Evolutionary conservation across 2,888 invertebrate genomes (phyloP), one percentile per base, ranked within the genome.

Genomic region (Arge pagana): DNA sequence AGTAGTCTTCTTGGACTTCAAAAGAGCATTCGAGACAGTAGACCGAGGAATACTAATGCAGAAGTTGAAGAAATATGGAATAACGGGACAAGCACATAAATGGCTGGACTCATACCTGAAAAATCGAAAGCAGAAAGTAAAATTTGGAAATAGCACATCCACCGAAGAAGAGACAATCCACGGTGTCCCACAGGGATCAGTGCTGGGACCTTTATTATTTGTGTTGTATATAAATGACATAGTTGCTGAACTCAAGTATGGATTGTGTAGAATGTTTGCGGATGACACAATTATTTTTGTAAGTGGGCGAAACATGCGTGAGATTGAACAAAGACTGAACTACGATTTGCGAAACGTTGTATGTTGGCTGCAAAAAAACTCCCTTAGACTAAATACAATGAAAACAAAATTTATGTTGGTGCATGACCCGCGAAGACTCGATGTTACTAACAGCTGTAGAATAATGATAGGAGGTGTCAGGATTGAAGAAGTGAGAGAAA

Each of bases 1-100:
- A n/a, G 49, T 48, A 10, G 31, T 50, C 18, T 54, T 57, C 11
- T 23, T 57, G 6, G 54, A 51, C 16, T 31, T 50, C 4, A 19
- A 42, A 37, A 19, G 48, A 10, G 48, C 37, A 2, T 48, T 48
- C 16, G 48, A 48, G 36, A 36, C 48, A 7, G 16, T 48, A n/a
- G 18, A 48, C 13, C 36, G 28, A 8, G 15, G 28, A 4, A 30
- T 24, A 10, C 10, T 48, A 2, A 36, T 36, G n/a, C 6, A 2
- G 13, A 48, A 48, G 36, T 3, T 36, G 10, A 10, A 21, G 8
- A 16, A 23, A 19, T 18, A 18, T 3, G 48, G 48, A 48, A 24
- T 48, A 4, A 6, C 8, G 18, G 37, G 48, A 24, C 7, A 4
- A 7, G 28, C 19, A 6, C 10, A 36, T 8, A 18, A 31, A 10